Evolutionary conservation across 1,140 invertebrate species (phyloP).

Genomic region (Tetramorium parvispinum): DNA sequence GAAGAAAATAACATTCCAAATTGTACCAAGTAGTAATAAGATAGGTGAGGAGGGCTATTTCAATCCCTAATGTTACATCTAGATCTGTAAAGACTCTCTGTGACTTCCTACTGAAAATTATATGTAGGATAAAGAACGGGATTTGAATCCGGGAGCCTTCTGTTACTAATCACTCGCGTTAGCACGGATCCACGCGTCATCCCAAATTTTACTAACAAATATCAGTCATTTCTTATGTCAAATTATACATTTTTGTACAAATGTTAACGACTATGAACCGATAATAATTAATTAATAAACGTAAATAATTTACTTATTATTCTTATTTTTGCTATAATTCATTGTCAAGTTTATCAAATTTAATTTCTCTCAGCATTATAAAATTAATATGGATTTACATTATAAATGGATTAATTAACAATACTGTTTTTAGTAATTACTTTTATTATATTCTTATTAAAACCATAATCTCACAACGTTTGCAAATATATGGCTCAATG

Average conservation of each 20-base stretch:
- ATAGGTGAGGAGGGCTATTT: no score
- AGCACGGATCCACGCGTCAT: neutral
- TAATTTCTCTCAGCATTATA: neutral
- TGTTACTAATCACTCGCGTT: no score
- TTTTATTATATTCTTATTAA: neutral
- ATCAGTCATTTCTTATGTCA: neutral
- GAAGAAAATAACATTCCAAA: neutral
- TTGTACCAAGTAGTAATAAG: neutral
- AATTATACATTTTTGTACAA: neutral
- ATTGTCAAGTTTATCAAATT: neutral
- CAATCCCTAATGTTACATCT: no score
- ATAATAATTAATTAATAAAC: neutral
- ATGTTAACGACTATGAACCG: neutral
- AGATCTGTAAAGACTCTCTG: no score
- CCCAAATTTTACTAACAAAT: neutral
- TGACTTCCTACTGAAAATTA: no score
- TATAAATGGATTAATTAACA: neutral
- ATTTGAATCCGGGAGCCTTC: no score
- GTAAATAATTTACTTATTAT: conserved; percentile 14
- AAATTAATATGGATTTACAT: conserved; percentile 1
- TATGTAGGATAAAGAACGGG: no score
- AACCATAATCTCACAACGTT: neutral
- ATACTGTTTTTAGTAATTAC: neutral
- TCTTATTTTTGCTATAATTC: neutral
- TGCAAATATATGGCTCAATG: neutral